Evolutionary conservation across 2,113 vertebrate genomes (phyloP), one percentile per base, ranked within the genome.

Genomic region (Carlito syrichta): DNA sequence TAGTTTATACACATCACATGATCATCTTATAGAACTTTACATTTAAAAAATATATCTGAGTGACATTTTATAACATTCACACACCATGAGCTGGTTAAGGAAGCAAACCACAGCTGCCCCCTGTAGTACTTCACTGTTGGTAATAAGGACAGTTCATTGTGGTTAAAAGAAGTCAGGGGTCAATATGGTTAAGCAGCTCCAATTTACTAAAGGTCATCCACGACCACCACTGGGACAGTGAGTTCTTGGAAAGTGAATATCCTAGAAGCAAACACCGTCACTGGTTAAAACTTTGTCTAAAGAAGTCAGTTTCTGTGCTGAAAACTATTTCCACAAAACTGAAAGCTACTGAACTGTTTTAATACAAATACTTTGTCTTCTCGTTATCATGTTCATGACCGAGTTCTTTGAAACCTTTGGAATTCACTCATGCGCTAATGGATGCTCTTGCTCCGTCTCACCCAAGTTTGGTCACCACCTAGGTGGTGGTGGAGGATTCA

Each of bases 1-100:
- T 99, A 99, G 98, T 99, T 99, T 99, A 98, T 99, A 99, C 99
- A 99, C 99, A 99, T 99, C 99, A 99, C 99, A 99, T 99, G 99
- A 99, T 99, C 98, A 99, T 98, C 98, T 99, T 98, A 98, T 99
- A 99, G 99, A 99, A 99, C 99, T 99, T 99, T 99, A 99, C 99
- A 99, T 98, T 99, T 99, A 98, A 99, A 99, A 99, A 99, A 99
- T 99, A 99, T 98, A 99, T 98, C 98, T 99, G 98, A 98, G 98
- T 99, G 99, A 99, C 98, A 98, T 98, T 98, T 98, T 97, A 97
- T 98, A 98, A 98, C 98, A 98, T 98, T 99, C 98, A 98, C 98
- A 98, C 98, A 98, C 98, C 98, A 98, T 98, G 98, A 99, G 98
- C 98, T 98, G 98, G 98, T 98, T 96, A 98, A 94, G 97, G 98